phyloP scores from a whole-genome alignment of 2,888 invertebrate species.

The Serripes groenlandicus region DNA sequence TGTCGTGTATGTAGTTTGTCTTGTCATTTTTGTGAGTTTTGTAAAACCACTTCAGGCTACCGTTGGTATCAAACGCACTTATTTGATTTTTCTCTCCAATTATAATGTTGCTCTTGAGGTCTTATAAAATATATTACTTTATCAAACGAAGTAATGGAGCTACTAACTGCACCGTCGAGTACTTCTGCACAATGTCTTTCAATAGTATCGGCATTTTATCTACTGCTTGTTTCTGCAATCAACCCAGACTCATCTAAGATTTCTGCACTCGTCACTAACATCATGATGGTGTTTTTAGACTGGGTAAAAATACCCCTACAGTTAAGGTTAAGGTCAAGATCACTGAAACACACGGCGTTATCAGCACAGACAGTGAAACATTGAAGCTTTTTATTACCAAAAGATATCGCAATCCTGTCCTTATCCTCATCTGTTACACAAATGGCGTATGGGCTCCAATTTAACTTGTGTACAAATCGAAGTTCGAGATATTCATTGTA shows the following conservation, averaged over 20 bases:
- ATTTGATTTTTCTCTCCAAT: not conserved
- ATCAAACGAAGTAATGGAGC: not conserved
- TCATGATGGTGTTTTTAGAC: not conserved
- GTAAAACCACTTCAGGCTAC: not conserved
- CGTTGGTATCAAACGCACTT: not conserved
- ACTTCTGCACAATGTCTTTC: not conserved
- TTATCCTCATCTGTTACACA: not conserved
- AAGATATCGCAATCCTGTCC: not conserved
- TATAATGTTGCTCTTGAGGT: not conserved
- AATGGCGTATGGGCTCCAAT: not conserved
- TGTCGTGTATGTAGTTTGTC: not conserved
- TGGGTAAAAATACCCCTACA: not conserved
- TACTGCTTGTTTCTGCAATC: not conserved
- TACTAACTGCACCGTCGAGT: not conserved
- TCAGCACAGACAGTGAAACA: not conserved
- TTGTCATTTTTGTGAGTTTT: not conserved
- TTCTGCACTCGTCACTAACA: not conserved
- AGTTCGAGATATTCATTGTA: not conserved
- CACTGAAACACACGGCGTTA: not conserved
- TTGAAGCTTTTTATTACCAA: not conserved
- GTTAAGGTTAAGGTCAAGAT: not conserved
- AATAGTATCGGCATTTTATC: not conserved
- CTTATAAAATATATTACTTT: not conserved
- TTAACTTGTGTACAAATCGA: too few relatives aligned
- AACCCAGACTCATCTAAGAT: not conserved